Base-by-base conservation (phyloP, 2,113 vertebrate species). In the Sapajus apella region DNA sequence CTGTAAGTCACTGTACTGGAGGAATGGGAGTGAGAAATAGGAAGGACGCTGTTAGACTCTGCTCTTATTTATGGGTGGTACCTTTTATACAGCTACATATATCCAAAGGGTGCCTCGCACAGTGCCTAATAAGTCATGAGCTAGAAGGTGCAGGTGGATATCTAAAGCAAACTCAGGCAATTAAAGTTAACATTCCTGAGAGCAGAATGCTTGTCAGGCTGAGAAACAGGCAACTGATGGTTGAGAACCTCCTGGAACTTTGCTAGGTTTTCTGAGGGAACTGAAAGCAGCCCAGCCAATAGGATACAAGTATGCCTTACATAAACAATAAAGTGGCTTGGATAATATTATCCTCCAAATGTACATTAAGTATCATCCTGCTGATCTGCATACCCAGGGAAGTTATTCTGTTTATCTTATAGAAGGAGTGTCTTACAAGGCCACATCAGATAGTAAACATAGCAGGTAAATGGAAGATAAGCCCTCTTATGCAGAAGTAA, bases 181-280 rank as follows among this genome's bases (percentile, higher is more conserved):
- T 95, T 97, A 79, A 96, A 90, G 45, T 66, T 5, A 3, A 83
- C 80, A 90, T 82, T 94, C 40, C 76, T 96, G 85, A 95, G 0
- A 45, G 21, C 10, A 87, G 87, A 61, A 89, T 95, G 96, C 92
- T 97, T 86, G 43, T 66, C 82, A 97, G 77, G 73, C 47, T 17
- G 17, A 87, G 32, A 93, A 95, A 75, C 45, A 81, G 56, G 43
- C 47, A 94, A 45, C 14, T 87, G 87, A 96, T 91, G 84, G 2
- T 3, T 73, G 35, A 85, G 80, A 87, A 79, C 37, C 6, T 93
- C 70, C 50, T 75, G 52, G 58, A 80, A 81, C 35, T 56, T 76
- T 80, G n/a, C 10, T 43, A 45, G 27, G 20, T 70, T 70, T 95
- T 91, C 56, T 82, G 8, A 70, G 76, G 77, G 52, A 97, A 93